These are phyloP conservation scores for Yponomeuta sedellus DNA, from an alignment of 2,888 invertebrate species.

Conservation along the genomic window DNA sequence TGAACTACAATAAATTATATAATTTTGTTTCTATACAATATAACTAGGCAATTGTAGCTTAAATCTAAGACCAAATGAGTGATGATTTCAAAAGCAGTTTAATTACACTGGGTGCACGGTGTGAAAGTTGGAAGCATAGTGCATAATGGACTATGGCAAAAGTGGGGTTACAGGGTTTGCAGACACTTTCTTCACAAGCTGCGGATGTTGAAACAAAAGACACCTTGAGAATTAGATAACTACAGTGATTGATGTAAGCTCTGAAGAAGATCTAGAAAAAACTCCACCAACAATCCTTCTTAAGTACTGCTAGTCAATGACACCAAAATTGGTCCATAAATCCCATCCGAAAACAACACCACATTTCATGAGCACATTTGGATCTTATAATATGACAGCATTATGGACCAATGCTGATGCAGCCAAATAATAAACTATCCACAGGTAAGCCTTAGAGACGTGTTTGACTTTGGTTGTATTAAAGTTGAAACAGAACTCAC, in stretches of 20 bases:
- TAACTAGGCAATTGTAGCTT: no score
- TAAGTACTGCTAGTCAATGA: slow-evolving; percentile 11
- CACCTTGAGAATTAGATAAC: background rate
- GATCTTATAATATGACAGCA: background rate
- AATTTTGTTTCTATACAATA: background rate
- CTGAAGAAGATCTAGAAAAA: background rate
- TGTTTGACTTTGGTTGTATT: no score
- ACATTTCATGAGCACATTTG: background rate
- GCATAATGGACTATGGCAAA: background rate
- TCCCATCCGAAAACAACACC: background rate
- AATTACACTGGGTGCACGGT: background rate
- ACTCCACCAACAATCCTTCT: background rate
- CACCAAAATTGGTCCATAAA: background rate
- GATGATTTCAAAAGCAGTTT: background rate
- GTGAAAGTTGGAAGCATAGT: background rate
- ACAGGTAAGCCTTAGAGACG: no score
- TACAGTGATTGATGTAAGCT: background rate
- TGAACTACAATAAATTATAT: background rate
- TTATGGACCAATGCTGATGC: no score
- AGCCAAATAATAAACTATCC: no score
- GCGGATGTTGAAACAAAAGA: background rate
- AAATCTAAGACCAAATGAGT: background rate
- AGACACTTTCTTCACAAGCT: background rate
- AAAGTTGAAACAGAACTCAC: no score
- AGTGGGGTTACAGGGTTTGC: background rate